A percentile compares a stretch with the other conserved stretches of the same genome.
Conservation (phyloP, 2,113 vertebrate genomes). For the Neotoma lepida region DNA sequence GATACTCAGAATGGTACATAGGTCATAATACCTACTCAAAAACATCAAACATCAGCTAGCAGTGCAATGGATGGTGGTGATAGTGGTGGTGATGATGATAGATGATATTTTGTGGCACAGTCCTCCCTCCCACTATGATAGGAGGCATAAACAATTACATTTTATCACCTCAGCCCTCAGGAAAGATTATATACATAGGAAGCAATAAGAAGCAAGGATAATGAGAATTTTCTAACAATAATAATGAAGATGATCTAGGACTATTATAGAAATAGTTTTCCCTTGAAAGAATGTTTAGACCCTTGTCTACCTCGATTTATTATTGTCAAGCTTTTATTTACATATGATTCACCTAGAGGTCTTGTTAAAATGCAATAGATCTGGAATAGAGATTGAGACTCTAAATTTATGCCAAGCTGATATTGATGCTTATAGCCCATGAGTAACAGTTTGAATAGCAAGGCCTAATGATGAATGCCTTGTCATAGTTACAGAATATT, state of each 20-base stretch:
- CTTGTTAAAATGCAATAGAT: not conserved
- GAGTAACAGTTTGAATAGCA: not conserved
- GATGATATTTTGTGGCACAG: not conserved
- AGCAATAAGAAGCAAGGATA: not conserved
- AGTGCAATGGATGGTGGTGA: not conserved
- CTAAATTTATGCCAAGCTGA: not conserved
- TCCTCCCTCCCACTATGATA: not conserved
- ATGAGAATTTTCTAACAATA: conserved; percentile 9
- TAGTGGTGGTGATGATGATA: not conserved
- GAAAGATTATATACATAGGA: not conserved
- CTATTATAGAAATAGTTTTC: not conserved
- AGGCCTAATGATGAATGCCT: not conserved
- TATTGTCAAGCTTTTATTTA: conserved; percentile 11
- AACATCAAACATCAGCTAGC: not conserved
- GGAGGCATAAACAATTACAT: not conserved
- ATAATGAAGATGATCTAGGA: not conserved
- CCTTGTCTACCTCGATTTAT: not conserved
- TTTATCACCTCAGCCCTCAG: not conserved
- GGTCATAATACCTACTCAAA: not conserved
- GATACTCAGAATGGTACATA: not conserved
- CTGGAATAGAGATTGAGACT: not conserved
- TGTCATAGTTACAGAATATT: not conserved
- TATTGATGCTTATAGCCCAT: not conserved
- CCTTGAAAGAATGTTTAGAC: conserved; percentile 16
- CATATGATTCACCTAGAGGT: not conserved